phyloP scores from a whole-genome alignment of 2,888 invertebrate species.

The Carcina quercana region DNA sequence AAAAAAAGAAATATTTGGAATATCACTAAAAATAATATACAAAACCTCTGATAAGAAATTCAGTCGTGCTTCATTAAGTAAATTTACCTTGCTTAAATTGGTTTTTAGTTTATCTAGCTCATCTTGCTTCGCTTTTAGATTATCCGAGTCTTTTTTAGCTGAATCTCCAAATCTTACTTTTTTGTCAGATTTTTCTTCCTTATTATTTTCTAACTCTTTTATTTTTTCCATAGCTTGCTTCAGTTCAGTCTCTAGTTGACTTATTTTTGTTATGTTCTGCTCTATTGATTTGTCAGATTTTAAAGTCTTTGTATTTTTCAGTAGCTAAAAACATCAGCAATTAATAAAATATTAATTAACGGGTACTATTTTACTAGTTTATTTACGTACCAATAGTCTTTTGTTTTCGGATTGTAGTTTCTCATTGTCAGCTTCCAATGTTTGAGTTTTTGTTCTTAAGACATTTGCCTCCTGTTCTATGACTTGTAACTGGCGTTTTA shows the following conservation, averaged over 20 bases:
- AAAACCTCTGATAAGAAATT: background rate
- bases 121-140: conserved; percentile 58
- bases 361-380: background rate
- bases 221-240: conserved; percentile 74
- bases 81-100: conserved; percentile 52
- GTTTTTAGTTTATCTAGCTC: conserved; percentile 74
- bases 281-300: conserved; percentile 72
- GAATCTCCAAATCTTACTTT: conserved; percentile 63
- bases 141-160: conserved; percentile 57
- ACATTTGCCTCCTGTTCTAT: conserved; percentile 85
- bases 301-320: conserved; percentile 69
- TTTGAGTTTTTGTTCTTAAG: conserved; percentile 78
- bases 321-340: conserved; percentile 43
- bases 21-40: background rate
- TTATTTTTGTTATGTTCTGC: conserved; percentile 76
- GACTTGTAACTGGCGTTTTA: conserved; percentile 83
- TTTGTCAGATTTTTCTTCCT: conserved; percentile 68
- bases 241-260: conserved; percentile 76
- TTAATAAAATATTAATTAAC: background rate
- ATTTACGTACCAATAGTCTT: conserved; percentile 68
- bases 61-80: background rate
- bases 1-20: conserved; percentile 3
- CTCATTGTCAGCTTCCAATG: conserved; percentile 84
- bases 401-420: conserved; percentile 83
- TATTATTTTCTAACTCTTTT: conserved; percentile 66